These are phyloP conservation scores for Drosophila barbarae DNA, from an alignment of 2,888 invertebrate species.

Conservation along the genomic window DNA sequence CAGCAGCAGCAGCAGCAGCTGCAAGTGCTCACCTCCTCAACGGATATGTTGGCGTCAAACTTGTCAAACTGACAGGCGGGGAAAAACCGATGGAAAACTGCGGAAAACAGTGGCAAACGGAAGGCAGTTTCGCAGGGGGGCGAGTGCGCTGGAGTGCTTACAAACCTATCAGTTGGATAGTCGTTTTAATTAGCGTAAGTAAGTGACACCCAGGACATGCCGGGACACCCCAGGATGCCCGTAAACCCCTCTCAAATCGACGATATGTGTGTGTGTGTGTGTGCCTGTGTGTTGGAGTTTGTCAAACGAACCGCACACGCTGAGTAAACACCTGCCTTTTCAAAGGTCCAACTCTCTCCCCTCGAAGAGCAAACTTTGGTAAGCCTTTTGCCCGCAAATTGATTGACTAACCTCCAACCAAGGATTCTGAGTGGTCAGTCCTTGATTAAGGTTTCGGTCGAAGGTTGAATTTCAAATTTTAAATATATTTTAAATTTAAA, in stretches of 20 bases:
- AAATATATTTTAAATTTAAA: not conserved
- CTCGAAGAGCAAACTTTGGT: not conserved
- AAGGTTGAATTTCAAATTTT: not conserved
- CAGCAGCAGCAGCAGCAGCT: conserved; percentile 15
- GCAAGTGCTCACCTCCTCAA: conserved; percentile 11
- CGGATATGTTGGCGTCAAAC: conserved; percentile 50
- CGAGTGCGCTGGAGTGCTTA: conserved; percentile 1
- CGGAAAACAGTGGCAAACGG: conserved; percentile 4
- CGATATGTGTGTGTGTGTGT: not conserved
- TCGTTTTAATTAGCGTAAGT: conserved; percentile 71
- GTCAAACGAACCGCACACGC: conserved; percentile 19
- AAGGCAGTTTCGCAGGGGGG: not conserved
- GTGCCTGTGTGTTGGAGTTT: conserved; percentile 1
- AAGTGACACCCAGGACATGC: conserved; percentile 51
- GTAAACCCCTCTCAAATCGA: not conserved
- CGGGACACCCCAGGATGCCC: not conserved
- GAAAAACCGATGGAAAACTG: conserved; percentile 32
- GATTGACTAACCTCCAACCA: not conserved
- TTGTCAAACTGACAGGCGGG: conserved; percentile 51
- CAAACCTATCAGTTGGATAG: conserved; percentile 28
- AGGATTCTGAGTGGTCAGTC: not conserved
- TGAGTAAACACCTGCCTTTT: conserved; percentile 50
- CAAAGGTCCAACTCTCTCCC: not conserved
- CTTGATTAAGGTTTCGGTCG: not conserved
- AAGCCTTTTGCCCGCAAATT: conserved; percentile 1